Evolutionary conservation across 2,113 vertebrate genomes (phyloP), one percentile per base, ranked within the genome.

Genomic region (Vireo altiloquus): DNA sequence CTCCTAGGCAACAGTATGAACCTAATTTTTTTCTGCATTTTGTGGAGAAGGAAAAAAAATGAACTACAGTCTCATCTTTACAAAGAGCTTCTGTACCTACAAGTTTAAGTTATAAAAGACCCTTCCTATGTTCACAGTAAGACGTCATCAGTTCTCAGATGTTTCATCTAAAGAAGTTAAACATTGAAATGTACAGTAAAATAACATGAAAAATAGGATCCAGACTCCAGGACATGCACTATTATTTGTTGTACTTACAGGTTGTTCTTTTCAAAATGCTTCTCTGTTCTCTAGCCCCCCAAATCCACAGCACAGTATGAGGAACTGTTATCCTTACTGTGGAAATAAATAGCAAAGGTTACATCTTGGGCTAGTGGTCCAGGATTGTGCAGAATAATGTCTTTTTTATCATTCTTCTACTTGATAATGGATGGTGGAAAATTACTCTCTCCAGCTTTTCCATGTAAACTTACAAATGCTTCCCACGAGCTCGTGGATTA

Each of bases 1-100:
- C 69, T 96, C 85, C 92, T 95, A 89, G 94, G 90, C 85, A 97
- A 93, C 88, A 86, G 39, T 53, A 66, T 52, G 64, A 88, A 68
- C 70, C 59, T 85, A 39, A 44, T 92, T 95, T 94, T 95, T 59
- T 50, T 77, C 68, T 71, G 13, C 12, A 53, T 85, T 65, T 87
- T 78, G 33, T 88, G 52, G 52, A 81, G 84, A 92, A 37, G 24
- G 15, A 13, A 39, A 75, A 76, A 50, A 5, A 70, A 37, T 21
- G 30, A 70, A 19, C 64, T 85, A 37, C 12, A 60, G 28, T 66
- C 31, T 92, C 39, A 53, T 90, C 40, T 56, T 93, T 68, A 60
- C 35, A n/a, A 71, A 78, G 14, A 90, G 14, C 68, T 80, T 85
- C 54, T 54, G 35, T 70, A 60, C 28, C 77, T 30, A 9, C 0